A percentile compares a stretch with the other conserved stretches of the same genome.
phyloP scores from a whole-genome alignment of 2,113 vertebrate genomes.

The Hystrix brachyura region DNA sequence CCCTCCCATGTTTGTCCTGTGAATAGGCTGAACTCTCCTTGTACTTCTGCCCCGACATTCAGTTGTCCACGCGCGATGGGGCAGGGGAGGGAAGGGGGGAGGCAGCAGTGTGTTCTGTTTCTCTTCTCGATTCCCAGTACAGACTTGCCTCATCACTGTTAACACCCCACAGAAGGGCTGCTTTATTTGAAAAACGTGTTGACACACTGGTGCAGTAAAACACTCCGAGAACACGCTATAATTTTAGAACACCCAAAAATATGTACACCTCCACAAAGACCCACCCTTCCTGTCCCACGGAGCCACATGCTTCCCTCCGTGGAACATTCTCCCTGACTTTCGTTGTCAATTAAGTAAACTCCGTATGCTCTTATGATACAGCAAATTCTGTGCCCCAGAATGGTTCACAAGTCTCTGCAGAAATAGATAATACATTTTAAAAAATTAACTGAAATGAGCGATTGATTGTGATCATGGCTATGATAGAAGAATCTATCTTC shows the following conservation, averaged over 20 bases:
- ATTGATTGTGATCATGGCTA: slow-evolving; percentile 21
- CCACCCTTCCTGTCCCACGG: background rate
- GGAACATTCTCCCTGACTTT: background rate
- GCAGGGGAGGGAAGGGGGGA: rapidly evolving
- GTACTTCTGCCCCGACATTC: background rate
- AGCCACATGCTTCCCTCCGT: background rate
- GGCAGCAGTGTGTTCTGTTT: rapidly evolving
- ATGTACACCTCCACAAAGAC: background rate
- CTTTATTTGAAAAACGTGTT: slow-evolving; percentile 21
- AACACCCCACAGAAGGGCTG: background rate
- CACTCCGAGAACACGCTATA: background rate
- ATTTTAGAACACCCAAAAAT: slow-evolving; percentile 50
- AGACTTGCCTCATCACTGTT: background rate
- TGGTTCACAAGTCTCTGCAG: background rate
- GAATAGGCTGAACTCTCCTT: background rate
- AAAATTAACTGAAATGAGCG: slow-evolving; percentile 10
- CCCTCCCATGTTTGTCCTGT: background rate
- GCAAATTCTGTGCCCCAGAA: background rate
- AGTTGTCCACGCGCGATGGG: too few species aligned
- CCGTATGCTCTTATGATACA: background rate
- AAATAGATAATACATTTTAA: slow-evolving; percentile 23
- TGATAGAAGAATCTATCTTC: background rate
- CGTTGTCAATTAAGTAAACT: slow-evolving; percentile 23
- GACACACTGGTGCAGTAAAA: background rate
- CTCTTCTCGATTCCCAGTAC: background rate